Conservation (phyloP, 2,113 vertebrate species). For the Rafetus swinhoei region DNA sequence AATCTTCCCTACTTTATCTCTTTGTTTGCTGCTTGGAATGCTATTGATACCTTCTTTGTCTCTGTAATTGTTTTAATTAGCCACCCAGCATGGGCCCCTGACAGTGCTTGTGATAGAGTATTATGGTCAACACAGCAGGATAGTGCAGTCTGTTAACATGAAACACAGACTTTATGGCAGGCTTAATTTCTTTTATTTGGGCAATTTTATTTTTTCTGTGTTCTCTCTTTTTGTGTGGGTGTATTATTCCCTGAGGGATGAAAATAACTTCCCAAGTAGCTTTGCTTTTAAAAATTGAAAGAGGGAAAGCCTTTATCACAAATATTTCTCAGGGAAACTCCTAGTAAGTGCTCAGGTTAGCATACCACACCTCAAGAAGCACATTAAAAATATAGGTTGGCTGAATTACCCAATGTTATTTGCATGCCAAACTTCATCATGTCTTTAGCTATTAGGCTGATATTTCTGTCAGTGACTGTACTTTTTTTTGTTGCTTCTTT, state of each 20-base stretch:
- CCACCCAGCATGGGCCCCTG: conserved; percentile 80
- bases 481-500: background rate
- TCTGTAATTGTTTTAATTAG: conserved; percentile 96
- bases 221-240: background rate
- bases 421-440: background rate
- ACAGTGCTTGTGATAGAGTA: conserved; percentile 52
- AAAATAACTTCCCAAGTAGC: background rate
- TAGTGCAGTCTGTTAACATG: conserved; percentile 56
- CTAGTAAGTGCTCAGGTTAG: background rate
- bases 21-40: conserved; percentile 84
- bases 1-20: conserved; percentile 82
- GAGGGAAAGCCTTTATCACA: background rate
- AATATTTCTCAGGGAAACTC: background rate
- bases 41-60: conserved; percentile 88
- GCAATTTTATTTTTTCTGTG: background rate
- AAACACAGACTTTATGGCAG: conserved; percentile 59
- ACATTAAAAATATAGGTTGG: background rate
- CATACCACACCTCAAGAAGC: background rate
- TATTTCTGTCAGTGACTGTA: conserved; percentile 23
- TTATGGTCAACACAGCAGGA: conserved; percentile 71
- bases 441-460: conserved; percentile 3
- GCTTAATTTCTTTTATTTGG: conserved; percentile 57
- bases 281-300: background rate
- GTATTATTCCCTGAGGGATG: background rate
- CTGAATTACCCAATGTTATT: background rate